Conservation (phyloP, 2,797 vertebrate species). For the Myiothlypis chrysogaster region DNA sequence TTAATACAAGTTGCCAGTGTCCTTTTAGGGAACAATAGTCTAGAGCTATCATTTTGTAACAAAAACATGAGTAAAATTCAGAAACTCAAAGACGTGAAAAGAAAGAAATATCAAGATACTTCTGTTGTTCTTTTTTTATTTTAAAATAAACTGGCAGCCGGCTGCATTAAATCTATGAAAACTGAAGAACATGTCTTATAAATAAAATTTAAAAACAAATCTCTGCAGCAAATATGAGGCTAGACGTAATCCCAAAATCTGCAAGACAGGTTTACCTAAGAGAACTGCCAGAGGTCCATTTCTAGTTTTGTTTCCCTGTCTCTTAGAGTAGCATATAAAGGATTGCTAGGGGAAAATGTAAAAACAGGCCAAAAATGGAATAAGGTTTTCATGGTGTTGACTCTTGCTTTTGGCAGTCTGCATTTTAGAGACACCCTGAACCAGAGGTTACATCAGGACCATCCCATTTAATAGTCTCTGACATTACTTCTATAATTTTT, state of each 20-base stretch:
- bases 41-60: not conserved
- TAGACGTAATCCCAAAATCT: not conserved
- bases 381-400: not conserved
- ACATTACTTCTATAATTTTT: not conserved
- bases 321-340: not conserved
- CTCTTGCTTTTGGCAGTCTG: not conserved
- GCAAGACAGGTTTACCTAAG: not conserved
- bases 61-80: not conserved
- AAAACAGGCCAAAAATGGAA: not conserved
- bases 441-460: not conserved
- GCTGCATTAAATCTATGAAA: not conserved
- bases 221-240: not conserved
- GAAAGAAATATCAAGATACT: not conserved
- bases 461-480: not conserved
- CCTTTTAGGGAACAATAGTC: not conserved
- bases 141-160: not conserved
- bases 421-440: not conserved
- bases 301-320: not conserved
- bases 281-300: not conserved
- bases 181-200: not conserved
- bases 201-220: not conserved
- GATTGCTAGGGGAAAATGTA: not conserved
- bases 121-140: not conserved
- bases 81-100: not conserved
- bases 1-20: slow-evolving; percentile 21